These are phyloP conservation scores for Agrotis puta DNA, from an alignment of 2,888 invertebrate species.

Conservation along the genomic window DNA sequence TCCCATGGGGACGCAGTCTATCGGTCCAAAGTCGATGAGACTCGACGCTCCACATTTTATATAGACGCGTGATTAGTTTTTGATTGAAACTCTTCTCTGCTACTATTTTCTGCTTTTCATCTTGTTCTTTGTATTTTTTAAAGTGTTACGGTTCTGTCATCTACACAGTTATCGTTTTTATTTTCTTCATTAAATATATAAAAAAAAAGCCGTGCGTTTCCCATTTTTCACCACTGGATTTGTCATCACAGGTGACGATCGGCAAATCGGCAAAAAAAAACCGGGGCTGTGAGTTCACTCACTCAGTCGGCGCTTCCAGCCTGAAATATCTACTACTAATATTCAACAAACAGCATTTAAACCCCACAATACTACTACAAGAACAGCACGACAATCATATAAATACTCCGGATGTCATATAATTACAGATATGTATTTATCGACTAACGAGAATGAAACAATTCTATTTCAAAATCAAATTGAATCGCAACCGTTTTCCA, in stretches of 20 bases:
- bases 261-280: too few relatives aligned
- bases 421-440: slow-evolving; percentile 62
- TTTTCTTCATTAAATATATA: too few relatives aligned
- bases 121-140: neutral
- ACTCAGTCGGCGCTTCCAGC: neutral
- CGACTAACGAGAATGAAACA: slow-evolving; percentile 68
- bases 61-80: slow-evolving; percentile 30
- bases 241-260: too few relatives aligned
- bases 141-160: too few relatives aligned
- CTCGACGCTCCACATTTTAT: slow-evolving; percentile 27
- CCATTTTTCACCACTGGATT: too few relatives aligned
- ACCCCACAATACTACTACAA: neutral
- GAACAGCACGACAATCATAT: slow-evolving; percentile 13
- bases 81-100: slow-evolving; percentile 12
- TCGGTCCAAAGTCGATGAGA: slow-evolving; percentile 40
- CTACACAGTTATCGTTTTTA: too few relatives aligned
- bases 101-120: neutral
- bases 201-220: too few relatives aligned
- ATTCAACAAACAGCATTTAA: neutral
- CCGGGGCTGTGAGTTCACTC: too few relatives aligned
- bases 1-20: slow-evolving; percentile 31
- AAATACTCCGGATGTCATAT: slow-evolving; percentile 30
- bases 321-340: too few relatives aligned
- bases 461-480: slow-evolving; percentile 79
- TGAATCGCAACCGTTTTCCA: slow-evolving; percentile 75